Conservation (phyloP, 2,797 vertebrate species). For the Amniataba percoides region DNA sequence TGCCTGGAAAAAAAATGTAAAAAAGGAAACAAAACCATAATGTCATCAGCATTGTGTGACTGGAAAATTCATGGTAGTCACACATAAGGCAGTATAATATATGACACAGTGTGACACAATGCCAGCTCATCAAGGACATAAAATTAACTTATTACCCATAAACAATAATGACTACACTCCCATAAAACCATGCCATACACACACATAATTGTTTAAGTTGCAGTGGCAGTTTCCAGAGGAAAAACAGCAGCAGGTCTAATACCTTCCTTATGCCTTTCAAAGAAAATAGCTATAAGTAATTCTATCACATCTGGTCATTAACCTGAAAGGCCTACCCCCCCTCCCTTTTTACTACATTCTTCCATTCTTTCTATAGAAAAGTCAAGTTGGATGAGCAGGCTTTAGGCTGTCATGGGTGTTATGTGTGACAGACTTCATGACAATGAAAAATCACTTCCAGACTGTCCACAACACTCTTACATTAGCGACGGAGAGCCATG, state of each 20-base stretch:
- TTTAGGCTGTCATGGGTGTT: slow-evolving; percentile 52
- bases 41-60: background rate
- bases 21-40: slow-evolving; percentile 10
- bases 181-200: slow-evolving; percentile 42
- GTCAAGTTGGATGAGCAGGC: slow-evolving; percentile 51
- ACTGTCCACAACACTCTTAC: slow-evolving; percentile 42
- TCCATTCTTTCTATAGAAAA: slow-evolving; percentile 36
- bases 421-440: slow-evolving; percentile 63
- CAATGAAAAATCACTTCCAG: slow-evolving; percentile 63
- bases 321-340: slow-evolving; percentile 7
- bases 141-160: slow-evolving; percentile 55
- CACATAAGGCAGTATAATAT: slow-evolving; percentile 29
- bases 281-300: slow-evolving; percentile 37
- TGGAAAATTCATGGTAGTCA: slow-evolving; percentile 35
- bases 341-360: slow-evolving; percentile 36
- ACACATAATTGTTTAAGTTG: slow-evolving; percentile 21
- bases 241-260: slow-evolving; percentile 51
- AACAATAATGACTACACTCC: slow-evolving; percentile 44
- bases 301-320: slow-evolving; percentile 54
- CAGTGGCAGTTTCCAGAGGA: slow-evolving; percentile 23
- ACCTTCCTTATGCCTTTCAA: slow-evolving; percentile 43
- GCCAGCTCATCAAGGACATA: slow-evolving; percentile 34
- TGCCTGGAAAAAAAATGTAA: slow-evolving; percentile 71
- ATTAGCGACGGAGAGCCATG: slow-evolving; percentile 53
- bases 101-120: slow-evolving; percentile 50